Conservation (phyloP, 2,113 vertebrate species). For the Muscicapa adusta region DNA sequence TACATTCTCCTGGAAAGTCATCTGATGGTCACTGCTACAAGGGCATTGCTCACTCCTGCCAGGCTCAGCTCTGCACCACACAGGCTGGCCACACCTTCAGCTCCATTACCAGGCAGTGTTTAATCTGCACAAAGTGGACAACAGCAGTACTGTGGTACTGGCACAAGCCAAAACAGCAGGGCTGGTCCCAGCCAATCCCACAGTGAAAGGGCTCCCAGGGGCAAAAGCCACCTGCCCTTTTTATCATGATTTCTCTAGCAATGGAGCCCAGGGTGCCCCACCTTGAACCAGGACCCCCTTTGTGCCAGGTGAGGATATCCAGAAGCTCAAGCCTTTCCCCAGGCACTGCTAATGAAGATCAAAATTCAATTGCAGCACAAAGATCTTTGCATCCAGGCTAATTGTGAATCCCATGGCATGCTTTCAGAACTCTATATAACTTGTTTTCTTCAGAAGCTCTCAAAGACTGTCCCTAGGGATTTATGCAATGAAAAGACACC, state of each 20-base stretch:
- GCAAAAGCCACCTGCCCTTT: not conserved
- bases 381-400: not conserved
- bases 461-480: not conserved
- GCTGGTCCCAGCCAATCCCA: not conserved
- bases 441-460: not conserved
- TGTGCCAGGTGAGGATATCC: not conserved
- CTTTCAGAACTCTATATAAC: not conserved
- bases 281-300: not conserved
- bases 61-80: not conserved
- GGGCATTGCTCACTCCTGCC: not conserved
- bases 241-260: not conserved
- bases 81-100: not conserved
- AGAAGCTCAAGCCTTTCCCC: not conserved
- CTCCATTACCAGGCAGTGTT: not conserved
- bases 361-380: not conserved
- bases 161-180: not conserved
- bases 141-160: fast-evolving
- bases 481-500: not conserved
- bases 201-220: not conserved
- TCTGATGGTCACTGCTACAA: fast-evolving
- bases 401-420: not conserved
- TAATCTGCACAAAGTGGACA: fast-evolving
- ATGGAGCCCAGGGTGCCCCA: not conserved
- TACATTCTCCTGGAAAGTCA: not conserved
- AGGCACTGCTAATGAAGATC: not conserved